Evolutionary conservation across 1,140 invertebrate species (phyloP).

Genomic region (Branchinecta lindahli): DNA sequence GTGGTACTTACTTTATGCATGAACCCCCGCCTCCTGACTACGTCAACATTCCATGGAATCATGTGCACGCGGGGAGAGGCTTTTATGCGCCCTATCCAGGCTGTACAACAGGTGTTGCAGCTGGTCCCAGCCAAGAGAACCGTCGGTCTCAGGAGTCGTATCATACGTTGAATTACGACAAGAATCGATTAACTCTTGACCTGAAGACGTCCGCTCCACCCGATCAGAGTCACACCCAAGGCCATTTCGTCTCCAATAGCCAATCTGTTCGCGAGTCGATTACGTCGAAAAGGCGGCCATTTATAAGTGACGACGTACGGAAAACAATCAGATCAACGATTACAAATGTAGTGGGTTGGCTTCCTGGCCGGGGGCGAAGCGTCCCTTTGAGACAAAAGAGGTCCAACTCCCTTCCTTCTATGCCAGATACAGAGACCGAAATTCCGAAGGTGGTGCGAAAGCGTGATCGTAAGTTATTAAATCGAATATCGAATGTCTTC

Average conservation of each 20-base stretch:
- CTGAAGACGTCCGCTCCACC: background rate
- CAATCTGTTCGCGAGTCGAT: background rate
- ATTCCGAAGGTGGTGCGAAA: background rate
- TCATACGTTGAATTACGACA: slow-evolving; percentile 1
- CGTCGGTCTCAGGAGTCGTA: background rate
- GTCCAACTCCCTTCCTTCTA: background rate
- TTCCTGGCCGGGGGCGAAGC: background rate
- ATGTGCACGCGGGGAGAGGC: background rate
- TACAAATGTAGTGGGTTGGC: background rate
- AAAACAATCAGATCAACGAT: background rate
- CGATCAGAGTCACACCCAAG: background rate
- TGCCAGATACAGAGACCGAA: background rate
- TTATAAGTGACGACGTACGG: background rate
- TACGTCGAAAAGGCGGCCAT: background rate
- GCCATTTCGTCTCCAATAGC: background rate
- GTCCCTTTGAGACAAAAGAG: background rate
- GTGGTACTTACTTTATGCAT: background rate
- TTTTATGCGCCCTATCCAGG: background rate
- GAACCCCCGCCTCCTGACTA: background rate
- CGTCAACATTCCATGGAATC: background rate
- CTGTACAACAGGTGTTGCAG: background rate
- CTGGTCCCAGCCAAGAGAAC: background rate
- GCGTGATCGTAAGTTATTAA: background rate
- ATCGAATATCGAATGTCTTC: background rate
- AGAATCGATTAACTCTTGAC: slow-evolving; percentile 3